These are phyloP conservation scores for Sebastes cheni DNA, from an alignment of 2,797 vertebrate species.

Conservation along the genomic window DNA sequence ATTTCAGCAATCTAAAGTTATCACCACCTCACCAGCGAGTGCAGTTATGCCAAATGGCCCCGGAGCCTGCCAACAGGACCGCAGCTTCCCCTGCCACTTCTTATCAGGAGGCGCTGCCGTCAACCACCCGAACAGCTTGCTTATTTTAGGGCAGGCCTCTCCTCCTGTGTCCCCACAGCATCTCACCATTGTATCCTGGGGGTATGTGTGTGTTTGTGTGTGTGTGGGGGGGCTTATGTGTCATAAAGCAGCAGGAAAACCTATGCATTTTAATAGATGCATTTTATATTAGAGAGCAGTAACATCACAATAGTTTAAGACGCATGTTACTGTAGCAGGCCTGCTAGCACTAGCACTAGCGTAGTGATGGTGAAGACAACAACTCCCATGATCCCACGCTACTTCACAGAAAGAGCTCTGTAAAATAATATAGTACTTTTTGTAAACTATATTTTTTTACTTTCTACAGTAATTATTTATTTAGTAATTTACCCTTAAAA, in stretches of 20 bases:
- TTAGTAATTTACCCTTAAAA: too few relatives aligned
- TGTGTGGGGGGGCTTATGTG: background rate
- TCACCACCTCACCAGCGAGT: conserved; percentile 41
- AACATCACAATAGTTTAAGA: too few relatives aligned
- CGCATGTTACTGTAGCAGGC: too few relatives aligned
- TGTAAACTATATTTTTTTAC: too few relatives aligned
- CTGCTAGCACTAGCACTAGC: too few relatives aligned
- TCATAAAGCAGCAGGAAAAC: background rate
- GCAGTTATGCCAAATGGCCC: conserved; percentile 45
- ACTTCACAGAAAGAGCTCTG: too few relatives aligned
- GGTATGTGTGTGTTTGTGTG: too few relatives aligned
- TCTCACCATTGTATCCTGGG: background rate
- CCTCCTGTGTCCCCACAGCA: background rate
- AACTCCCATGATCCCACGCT: too few relatives aligned
- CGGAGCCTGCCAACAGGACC: conserved; percentile 27
- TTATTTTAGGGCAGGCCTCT: conserved; percentile 49
- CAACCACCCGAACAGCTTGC: conserved; percentile 9
- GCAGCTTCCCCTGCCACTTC: conserved; percentile 14
- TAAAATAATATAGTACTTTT: too few relatives aligned
- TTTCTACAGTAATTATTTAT: too few relatives aligned
- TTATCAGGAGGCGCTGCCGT: conserved; percentile 23
- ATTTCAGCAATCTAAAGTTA: conserved; percentile 54
- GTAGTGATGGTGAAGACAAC: too few relatives aligned
- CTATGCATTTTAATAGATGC: background rate
- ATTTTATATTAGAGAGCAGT: background rate